Percentiles rank a stretch among this genome's conserved stretches.
Evolutionary conservation across 1,140 invertebrate species (phyloP).

Genomic region (Reticulitermes speratus): DNA sequence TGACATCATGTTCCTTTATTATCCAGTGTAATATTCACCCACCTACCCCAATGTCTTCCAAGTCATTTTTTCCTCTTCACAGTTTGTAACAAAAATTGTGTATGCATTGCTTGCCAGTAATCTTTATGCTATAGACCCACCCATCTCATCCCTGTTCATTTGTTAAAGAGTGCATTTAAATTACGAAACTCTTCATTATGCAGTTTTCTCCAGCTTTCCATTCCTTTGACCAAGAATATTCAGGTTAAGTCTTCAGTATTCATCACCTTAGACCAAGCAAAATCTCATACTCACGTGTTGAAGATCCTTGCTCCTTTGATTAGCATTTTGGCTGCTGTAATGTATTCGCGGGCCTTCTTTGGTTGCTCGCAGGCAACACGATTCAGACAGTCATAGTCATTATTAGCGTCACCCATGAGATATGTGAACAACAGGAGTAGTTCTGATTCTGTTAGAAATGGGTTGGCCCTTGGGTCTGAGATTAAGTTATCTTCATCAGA

Average conservation of each 20-base stretch:
- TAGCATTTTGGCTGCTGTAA: slow-evolving; percentile 70
- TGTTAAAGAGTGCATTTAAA: too few species aligned
- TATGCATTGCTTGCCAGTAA: too few species aligned
- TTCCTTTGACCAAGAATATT: too few species aligned
- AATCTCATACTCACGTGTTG: slow-evolving; percentile 55
- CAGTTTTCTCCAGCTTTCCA: neutral
- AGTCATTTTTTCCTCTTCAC: too few species aligned
- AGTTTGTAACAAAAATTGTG: too few species aligned
- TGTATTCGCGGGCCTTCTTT: slow-evolving; percentile 67
- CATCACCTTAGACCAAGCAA: too few species aligned
- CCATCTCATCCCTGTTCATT: too few species aligned
- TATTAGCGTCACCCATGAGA: slow-evolving; percentile 61
- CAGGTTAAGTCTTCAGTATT: too few species aligned
- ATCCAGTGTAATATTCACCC: neutral
- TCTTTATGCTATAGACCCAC: too few species aligned
- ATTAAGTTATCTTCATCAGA: slow-evolving; percentile 45
- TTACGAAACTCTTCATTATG: too few species aligned
- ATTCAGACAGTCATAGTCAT: slow-evolving; percentile 70
- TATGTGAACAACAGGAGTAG: slow-evolving; percentile 66
- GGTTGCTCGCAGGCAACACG: slow-evolving; percentile 73
- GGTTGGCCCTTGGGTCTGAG: slow-evolving; percentile 40
- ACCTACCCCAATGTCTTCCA: too few species aligned
- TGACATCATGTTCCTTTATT: too few species aligned
- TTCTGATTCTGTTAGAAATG: slow-evolving; percentile 62
- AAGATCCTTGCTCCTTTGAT: slow-evolving; percentile 68